A percentile compares a stretch with the other conserved stretches of the same genome.
phyloP scores from a whole-genome alignment of 2,888 invertebrate genomes.

The Arctia plantaginis region DNA sequence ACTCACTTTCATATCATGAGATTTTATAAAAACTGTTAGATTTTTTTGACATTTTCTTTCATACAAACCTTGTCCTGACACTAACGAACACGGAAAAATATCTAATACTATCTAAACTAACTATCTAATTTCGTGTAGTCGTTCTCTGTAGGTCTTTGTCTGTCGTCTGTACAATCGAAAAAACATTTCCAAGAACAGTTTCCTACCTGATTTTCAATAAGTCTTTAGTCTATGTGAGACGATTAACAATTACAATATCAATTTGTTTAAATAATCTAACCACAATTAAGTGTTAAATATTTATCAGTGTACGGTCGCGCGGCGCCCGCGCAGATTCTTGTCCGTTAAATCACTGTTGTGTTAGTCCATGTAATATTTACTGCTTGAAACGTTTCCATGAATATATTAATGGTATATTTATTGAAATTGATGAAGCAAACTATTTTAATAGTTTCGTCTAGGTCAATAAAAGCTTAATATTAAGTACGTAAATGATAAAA shows the following conservation, averaged over 20 bases:
- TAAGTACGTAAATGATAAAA: too few species aligned
- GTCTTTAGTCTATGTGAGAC: constrained; percentile 21
- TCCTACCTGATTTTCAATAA: neutral
- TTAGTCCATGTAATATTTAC: constrained; percentile 38
- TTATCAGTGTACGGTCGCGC: constrained; percentile 40
- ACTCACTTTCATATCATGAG: too few species aligned
- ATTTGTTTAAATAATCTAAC: constrained; percentile 57
- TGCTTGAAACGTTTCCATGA: constrained; percentile 40
- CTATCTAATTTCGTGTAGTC: too few species aligned
- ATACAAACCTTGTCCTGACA: too few species aligned
- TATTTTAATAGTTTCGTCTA: neutral
- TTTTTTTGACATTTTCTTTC: too few species aligned
- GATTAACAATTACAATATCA: constrained; percentile 45
- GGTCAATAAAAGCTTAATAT: too few species aligned
- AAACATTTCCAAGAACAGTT: neutral
- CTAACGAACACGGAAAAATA: too few species aligned
- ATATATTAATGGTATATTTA: constrained; percentile 35
- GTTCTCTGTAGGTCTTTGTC: too few species aligned
- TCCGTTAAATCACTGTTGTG: constrained; percentile 35
- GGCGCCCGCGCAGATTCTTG: constrained; percentile 35
- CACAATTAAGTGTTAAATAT: constrained; percentile 45
- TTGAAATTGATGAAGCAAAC: neutral
- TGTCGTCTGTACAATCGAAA: too few species aligned
- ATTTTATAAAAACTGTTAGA: too few species aligned
- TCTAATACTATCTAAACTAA: too few species aligned